These are phyloP conservation scores for Erythrolamprus reginae DNA, from an alignment of 2,113 vertebrate genomes.

Conservation along the genomic window DNA sequence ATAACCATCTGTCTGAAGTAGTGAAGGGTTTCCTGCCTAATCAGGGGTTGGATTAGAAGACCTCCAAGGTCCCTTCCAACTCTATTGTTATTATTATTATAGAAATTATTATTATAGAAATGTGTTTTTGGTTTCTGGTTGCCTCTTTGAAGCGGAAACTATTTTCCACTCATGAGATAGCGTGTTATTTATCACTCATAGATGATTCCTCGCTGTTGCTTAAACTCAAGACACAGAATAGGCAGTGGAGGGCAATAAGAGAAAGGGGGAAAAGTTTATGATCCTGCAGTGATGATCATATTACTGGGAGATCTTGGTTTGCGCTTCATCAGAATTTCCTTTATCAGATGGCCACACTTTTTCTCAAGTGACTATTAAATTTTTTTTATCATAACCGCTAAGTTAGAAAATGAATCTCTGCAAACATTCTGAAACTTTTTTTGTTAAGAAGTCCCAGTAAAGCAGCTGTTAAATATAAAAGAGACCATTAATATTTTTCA, in stretches of 20 bases:
- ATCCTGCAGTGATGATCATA: conserved; percentile 10
- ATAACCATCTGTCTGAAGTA: too few relatives aligned
- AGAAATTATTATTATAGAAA: too few relatives aligned
- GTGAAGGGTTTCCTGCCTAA: too few relatives aligned
- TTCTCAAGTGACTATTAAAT: not conserved
- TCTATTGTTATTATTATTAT: too few relatives aligned
- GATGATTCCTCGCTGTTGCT: not conserved
- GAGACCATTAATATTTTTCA: not conserved
- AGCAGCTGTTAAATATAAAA: not conserved
- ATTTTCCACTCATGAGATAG: not conserved
- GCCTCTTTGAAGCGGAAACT: not conserved
- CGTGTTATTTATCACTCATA: not conserved
- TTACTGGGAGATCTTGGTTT: conserved; percentile 7
- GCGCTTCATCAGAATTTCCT: conserved; percentile 12
- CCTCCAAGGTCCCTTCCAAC: too few relatives aligned
- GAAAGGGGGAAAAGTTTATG: not conserved
- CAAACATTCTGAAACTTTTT: not conserved
- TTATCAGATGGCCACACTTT: not conserved
- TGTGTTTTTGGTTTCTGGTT: not conserved
- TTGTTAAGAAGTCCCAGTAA: not conserved
- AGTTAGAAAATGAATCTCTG: conserved; percentile 3
- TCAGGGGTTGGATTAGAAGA: too few relatives aligned
- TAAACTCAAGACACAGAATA: not conserved
- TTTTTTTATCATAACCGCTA: conserved; percentile 6
- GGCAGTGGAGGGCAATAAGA: not conserved